Conservation (phyloP, 2,888 invertebrate species). For the Rhagophthalmus giganteus region DNA sequence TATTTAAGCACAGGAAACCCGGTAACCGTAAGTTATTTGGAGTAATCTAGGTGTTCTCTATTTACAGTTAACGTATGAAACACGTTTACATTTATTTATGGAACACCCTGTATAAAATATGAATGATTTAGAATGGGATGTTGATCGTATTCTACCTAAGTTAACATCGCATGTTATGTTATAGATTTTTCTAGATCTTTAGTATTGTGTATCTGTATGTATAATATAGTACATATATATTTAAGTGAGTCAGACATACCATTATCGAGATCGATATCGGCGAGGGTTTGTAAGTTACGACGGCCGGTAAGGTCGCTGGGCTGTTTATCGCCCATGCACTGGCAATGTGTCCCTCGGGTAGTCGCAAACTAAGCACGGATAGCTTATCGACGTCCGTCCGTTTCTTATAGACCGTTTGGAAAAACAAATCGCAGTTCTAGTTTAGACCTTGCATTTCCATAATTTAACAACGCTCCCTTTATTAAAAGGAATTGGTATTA, state of each 20-base stretch:
- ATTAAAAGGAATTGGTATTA: slow-evolving; percentile 11
- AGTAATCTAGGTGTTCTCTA: too few relatives aligned
- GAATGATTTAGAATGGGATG: too few relatives aligned
- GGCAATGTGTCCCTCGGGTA: slow-evolving; percentile 35
- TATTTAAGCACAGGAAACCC: too few relatives aligned
- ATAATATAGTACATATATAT: too few relatives aligned
- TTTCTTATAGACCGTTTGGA: slow-evolving; percentile 24
- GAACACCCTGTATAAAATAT: too few relatives aligned
- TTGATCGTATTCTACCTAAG: too few relatives aligned
- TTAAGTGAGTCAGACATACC: slow-evolving; percentile 37
- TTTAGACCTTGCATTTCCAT: slow-evolving; percentile 15
- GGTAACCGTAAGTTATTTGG: too few relatives aligned
- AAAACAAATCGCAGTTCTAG: slow-evolving; percentile 24
- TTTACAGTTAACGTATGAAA: too few relatives aligned
- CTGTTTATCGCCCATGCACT: slow-evolving; percentile 33
- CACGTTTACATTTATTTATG: too few relatives aligned
- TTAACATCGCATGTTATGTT: too few relatives aligned
- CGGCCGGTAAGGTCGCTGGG: slow-evolving; percentile 32
- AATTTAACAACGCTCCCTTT: slow-evolving; percentile 9
- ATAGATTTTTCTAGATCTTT: too few relatives aligned
- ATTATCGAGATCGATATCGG: slow-evolving; percentile 41
- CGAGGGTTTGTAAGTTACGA: slow-evolving; percentile 33
- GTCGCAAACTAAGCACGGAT: slow-evolving; percentile 32
- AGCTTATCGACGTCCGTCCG: slow-evolving; percentile 28
- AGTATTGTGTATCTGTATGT: too few relatives aligned